Conservation (phyloP, 1,140 invertebrate species). For the Belonocnema kinseyi region DNA sequence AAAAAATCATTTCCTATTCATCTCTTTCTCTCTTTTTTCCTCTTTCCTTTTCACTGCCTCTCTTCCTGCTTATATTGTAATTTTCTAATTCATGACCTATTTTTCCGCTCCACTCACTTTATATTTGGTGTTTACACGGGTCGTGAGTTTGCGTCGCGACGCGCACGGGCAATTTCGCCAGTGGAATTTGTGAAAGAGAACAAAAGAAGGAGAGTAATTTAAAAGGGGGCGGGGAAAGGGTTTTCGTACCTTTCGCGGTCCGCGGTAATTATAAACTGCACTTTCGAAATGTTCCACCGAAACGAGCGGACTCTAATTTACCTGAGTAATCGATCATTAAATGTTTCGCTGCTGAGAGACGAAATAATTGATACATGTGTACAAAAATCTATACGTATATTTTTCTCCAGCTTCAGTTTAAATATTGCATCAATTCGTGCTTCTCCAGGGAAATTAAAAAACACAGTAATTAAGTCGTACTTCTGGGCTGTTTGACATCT, state of each 20-base stretch:
- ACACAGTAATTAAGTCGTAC: not conserved
- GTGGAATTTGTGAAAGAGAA: slow-evolving; percentile 1
- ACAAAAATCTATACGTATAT: not conserved
- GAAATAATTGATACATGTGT: slow-evolving; percentile 20
- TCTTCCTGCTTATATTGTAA: no score
- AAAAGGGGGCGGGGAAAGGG: not conserved
- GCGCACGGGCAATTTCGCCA: not conserved
- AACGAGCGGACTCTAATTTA: slow-evolving; percentile 18
- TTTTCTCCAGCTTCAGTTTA: not conserved
- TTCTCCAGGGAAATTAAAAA: not conserved
- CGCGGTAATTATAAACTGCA: slow-evolving; percentile 10
- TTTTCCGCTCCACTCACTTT: no score
- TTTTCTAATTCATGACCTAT: no score
- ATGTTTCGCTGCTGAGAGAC: slow-evolving; percentile 10
- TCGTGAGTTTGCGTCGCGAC: no score
- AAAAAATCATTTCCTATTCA: no score
- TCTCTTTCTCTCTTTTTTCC: no score
- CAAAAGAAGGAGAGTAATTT: not conserved
- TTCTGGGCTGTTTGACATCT: no score
- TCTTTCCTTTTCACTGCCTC: no score
- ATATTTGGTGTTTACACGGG: no score
- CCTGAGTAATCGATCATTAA: slow-evolving; percentile 26
- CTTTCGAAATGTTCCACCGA: not conserved
- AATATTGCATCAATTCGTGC: slow-evolving; percentile 7
- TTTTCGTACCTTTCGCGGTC: not conserved